Evolutionary conservation across 2,113 vertebrate genomes (phyloP).

Genomic region (Mugil cephalus): DNA sequence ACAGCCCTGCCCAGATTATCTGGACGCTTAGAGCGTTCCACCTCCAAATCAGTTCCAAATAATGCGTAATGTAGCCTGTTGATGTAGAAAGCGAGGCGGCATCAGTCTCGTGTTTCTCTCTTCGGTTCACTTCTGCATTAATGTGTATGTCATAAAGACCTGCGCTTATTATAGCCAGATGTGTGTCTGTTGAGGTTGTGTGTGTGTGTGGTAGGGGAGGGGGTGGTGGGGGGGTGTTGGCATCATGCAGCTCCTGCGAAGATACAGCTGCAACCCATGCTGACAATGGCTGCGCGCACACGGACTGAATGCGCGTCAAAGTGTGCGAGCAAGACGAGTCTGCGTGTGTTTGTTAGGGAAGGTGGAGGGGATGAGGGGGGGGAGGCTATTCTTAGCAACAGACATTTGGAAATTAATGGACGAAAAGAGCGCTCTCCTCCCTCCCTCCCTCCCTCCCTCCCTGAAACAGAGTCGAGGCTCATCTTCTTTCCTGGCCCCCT

Average conservation of each 20-base stretch:
- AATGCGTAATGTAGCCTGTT: conserved; percentile 35
- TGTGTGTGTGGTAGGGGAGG: background rate
- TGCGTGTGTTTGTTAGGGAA: conserved; percentile 63
- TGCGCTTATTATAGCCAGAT: conserved; percentile 32
- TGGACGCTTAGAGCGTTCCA: background rate
- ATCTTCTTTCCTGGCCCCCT: conserved; percentile 40
- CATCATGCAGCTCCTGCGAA: conserved; percentile 55
- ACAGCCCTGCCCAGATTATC: conserved; percentile 27
- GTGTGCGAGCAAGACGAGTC: conserved; percentile 29
- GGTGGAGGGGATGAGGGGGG: conserved; percentile 52
- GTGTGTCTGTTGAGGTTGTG: no score
- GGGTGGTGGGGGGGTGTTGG: conserved; percentile 21
- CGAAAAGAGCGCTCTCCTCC: conserved; percentile 69
- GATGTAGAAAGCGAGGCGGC: background rate
- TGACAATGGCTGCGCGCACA: conserved; percentile 67
- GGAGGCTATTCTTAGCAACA: conserved; percentile 82
- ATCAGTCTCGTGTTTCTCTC: background rate
- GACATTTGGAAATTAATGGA: conserved; percentile 85
- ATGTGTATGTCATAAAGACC: conserved; percentile 19
- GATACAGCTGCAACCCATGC: conserved; percentile 68
- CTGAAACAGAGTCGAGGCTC: conserved; percentile 56
- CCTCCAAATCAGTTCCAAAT: background rate
- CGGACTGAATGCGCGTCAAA: conserved; percentile 40
- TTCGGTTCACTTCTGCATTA: background rate
- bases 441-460: conserved; percentile 57